Base-by-base conservation (phyloP, 2,797 vertebrate species). In the Cyclopterus lumpus region DNA sequence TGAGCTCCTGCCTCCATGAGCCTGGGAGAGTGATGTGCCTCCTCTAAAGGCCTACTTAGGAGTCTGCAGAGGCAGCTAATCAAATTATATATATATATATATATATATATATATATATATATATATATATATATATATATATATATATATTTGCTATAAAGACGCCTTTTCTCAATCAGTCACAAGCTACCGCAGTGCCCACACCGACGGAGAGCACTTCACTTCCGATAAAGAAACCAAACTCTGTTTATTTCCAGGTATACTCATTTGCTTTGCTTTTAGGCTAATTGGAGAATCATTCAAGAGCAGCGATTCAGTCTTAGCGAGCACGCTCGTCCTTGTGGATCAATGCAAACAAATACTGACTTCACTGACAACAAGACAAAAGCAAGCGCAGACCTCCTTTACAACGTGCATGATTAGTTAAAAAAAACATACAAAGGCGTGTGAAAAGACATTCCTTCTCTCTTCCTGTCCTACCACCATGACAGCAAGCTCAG, bases 51-150 rank as follows among this genome's bases (percentile, higher is more conserved):
- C 67, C 79, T 80, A 72, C 74, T 86, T 84, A 88, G 71, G 83
- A 87, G 75, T 73, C 78, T 76, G 69, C 68, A 78, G 83, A 70
- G 49, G 67, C 42, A 87, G 76, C 77, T 90, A 83, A 91, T 92
- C 74, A 62, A 87, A 90, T 89, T 82, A 88, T 79, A n/a, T n/a
- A n/a, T n/a, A n/a, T n/a, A n/a, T n/a, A n/a, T n/a, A n/a, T n/a
- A n/a, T n/a, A n/a, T n/a, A n/a, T n/a, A n/a, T n/a, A n/a, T n/a
- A n/a, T n/a, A n/a, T n/a, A n/a, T n/a, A n/a, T n/a, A n/a, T n/a
- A n/a, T n/a, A n/a, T n/a, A n/a, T n/a, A n/a, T n/a, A n/a, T n/a
- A n/a, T n/a, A n/a, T n/a, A n/a, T n/a, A n/a, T n/a, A n/a, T n/a
- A n/a, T n/a, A n/a, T n/a, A n/a, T 83, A 65, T 36, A 84, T 83